A percentile compares a stretch with the other conserved stretches of the same genome.
These are phyloP conservation scores for Proterorhinus semilunaris DNA, from an alignment of 2,113 vertebrate genomes.

Conservation along the genomic window DNA sequence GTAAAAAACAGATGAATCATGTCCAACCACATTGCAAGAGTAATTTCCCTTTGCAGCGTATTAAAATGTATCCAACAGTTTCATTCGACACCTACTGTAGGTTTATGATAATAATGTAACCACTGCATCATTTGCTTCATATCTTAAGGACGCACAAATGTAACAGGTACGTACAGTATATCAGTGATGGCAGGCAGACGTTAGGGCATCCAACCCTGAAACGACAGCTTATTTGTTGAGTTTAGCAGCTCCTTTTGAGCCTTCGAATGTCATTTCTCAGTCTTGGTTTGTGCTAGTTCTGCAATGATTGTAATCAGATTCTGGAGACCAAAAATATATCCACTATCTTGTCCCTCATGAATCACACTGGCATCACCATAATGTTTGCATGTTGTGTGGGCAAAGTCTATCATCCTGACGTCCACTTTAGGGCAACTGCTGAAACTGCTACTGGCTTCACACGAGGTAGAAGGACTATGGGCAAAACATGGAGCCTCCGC, in stretches of 20 bases:
- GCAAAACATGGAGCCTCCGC: constrained; percentile 57
- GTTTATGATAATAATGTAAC: constrained; percentile 25
- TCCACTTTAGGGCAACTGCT: constrained; percentile 79
- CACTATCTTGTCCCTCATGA: constrained; percentile 94
- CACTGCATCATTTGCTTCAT: constrained; percentile 37
- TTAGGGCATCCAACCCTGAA: constrained; percentile 11
- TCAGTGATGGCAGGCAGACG: constrained; percentile 32
- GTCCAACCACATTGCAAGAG: background rate
- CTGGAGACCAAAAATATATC: constrained; percentile 96
- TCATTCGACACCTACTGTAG: constrained; percentile 36
- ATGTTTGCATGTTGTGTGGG: constrained; percentile 96
- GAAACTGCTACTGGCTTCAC: constrained; percentile 45
- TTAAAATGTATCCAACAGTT: constrained; percentile 13
- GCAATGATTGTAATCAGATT: constrained; percentile 98
- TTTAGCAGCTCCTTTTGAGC: constrained; percentile 69
- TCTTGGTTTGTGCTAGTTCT: constrained; percentile 89
- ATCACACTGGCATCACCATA: constrained; percentile 91
- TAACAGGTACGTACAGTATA: constrained; percentile 39
- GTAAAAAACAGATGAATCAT: background rate
- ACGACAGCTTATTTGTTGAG: constrained; percentile 17
- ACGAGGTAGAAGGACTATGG: constrained; percentile 33
- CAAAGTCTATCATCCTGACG: constrained; percentile 97
- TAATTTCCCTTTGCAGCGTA: background rate
- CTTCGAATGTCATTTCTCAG: constrained; percentile 59
- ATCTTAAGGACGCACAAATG: constrained; percentile 26